These are phyloP conservation scores for Andrena bucephala DNA, from an alignment of 2,888 invertebrate genomes.

Conservation along the genomic window DNA sequence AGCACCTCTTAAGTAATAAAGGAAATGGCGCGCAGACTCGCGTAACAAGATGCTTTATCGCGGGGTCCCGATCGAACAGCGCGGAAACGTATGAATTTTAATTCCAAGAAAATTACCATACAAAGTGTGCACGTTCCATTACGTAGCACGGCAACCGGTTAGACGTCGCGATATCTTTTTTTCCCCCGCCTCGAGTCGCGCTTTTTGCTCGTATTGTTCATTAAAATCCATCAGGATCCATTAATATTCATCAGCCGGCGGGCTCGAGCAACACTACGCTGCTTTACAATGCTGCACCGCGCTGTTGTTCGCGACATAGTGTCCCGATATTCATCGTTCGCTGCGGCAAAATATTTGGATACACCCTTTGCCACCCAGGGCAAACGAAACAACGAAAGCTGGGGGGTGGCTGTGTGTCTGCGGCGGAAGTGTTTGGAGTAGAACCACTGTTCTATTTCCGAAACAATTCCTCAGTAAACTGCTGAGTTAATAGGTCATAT, in stretches of 20 bases:
- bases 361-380: not conserved
- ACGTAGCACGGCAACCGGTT: slow-evolving; percentile 11
- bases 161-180: slow-evolving; percentile 38
- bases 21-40: not conserved
- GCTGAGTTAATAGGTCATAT: too few relatives aligned
- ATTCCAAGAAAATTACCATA: slow-evolving; percentile 57
- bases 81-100: slow-evolving; percentile 53
- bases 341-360: slow-evolving; percentile 35
- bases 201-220: slow-evolving; percentile 58
- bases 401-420: not conserved
- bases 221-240: slow-evolving; percentile 58
- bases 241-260: slow-evolving; percentile 68
- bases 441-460: not conserved
- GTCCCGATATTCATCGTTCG: slow-evolving; percentile 35
- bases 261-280: slow-evolving; percentile 19
- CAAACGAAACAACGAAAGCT: not conserved
- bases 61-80: slow-evolving; percentile 17
- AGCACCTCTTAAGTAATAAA: not conserved
- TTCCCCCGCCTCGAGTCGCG: slow-evolving; percentile 13
- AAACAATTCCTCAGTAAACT: too few relatives aligned
- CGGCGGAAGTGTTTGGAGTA: not conserved
- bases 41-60: slow-evolving; percentile 5
- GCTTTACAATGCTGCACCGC: slow-evolving; percentile 38
- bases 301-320: slow-evolving; percentile 12
- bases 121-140: slow-evolving; percentile 40